These are phyloP conservation scores for Cepaea nemoralis DNA, from an alignment of 1,140 invertebrate species.

Conservation along the genomic window DNA sequence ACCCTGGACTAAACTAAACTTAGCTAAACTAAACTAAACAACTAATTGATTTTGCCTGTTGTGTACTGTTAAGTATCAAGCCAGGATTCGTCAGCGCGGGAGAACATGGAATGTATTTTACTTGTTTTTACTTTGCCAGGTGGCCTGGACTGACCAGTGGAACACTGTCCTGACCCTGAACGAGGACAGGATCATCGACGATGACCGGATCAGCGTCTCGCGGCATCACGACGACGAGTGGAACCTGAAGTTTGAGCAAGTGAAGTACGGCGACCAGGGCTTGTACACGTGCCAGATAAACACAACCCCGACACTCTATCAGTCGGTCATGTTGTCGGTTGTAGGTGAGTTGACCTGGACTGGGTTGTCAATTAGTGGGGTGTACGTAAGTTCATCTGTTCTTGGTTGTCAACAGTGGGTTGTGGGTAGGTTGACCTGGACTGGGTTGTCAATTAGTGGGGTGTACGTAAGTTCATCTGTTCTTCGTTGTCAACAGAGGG, in stretches of 20 bases:
- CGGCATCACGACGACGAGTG: slow-evolving; percentile 60
- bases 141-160: slow-evolving; percentile 45
- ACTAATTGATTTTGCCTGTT: no score
- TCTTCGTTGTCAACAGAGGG: not conserved
- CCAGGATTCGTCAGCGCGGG: no score
- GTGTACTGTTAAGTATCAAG: no score
- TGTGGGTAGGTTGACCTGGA: no score
- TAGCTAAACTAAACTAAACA: no score
- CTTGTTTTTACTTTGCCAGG: slow-evolving; percentile 14
- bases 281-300: slow-evolving; percentile 66
- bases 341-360: slow-evolving; percentile 53
- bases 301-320: slow-evolving; percentile 56
- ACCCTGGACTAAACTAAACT: no score
- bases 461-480: not conserved
- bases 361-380: not conserved
- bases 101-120: no score
- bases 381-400: not conserved
- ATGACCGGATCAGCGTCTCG: slow-evolving; percentile 62
- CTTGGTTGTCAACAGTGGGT: not conserved
- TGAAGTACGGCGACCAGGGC: slow-evolving; percentile 59
- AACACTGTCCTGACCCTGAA: slow-evolving; percentile 52
- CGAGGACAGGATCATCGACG: slow-evolving; percentile 61
- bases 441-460: not conserved
- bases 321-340: slow-evolving; percentile 58
- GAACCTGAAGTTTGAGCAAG: slow-evolving; percentile 62